Conservation (phyloP, 2,888 invertebrate species). For the Hirtodrosophila duncani region DNA sequence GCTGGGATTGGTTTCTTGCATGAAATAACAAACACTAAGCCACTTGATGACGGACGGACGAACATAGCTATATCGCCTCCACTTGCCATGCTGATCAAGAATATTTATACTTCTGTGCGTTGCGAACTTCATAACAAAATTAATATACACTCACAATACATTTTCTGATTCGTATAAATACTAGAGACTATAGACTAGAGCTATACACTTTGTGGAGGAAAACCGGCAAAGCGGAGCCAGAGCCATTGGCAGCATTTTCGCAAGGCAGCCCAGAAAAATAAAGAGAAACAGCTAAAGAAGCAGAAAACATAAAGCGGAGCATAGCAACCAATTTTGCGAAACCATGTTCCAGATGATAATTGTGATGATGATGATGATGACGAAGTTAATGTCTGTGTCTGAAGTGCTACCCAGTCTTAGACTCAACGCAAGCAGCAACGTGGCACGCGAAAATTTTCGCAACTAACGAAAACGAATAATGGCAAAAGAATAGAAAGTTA, state of each 20-base stretch:
- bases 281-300: conserved; percentile 11
- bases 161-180: too few species aligned
- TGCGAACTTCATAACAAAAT: too few species aligned
- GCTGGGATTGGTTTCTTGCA: too few species aligned
- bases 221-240: conserved; percentile 45
- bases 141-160: too few species aligned
- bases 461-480: conserved; percentile 1
- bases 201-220: conserved; percentile 58
- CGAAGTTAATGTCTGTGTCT: conserved; percentile 21
- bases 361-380: conserved; percentile 24
- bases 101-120: too few species aligned
- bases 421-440: conserved; percentile 11
- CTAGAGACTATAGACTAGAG: too few species aligned
- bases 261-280: conserved; percentile 34
- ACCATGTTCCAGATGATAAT: conserved; percentile 33
- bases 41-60: too few species aligned
- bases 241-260: conserved; percentile 56
- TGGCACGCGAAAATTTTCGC: conserved; percentile 29
- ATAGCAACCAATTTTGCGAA: conserved; percentile 44
- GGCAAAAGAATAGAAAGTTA: conserved; percentile 65
- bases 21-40: too few species aligned
- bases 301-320: conserved; percentile 32
- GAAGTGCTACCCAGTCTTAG: conserved; percentile 17
- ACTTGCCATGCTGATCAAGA: too few species aligned
- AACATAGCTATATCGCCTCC: too few species aligned